Evolutionary conservation across 2,888 invertebrate species (phyloP), one percentile per base, ranked within the genome.

Genomic region (Leucophenga montana): DNA sequence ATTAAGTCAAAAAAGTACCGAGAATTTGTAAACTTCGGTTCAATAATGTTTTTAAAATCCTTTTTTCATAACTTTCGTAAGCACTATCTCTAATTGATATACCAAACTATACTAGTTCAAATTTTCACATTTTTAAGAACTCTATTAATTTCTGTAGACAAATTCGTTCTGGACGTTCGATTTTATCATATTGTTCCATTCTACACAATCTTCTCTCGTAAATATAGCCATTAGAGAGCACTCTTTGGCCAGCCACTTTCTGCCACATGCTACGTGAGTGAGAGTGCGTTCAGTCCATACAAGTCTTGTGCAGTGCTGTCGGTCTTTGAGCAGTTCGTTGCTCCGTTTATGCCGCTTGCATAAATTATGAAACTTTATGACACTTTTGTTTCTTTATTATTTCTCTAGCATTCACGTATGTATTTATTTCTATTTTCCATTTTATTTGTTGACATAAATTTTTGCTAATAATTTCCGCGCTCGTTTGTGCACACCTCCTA

Each of bases 361-460:
- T 82, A 82, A 79, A 84, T 82, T 83, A 84, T 68, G 73, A 71
- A 73, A 65, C 20, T 56, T 64, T 69, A 69, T 69, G 69, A 69
- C 69, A 69, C 54, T 69, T 69, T 69, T 69, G 33, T 62, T 31
- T 16, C 39, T 39, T 39, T 39, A 11, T 39, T 39, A 39, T 71
- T 79, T 77, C 72, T 68, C 73, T 66, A 46, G 31, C 68, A 64
- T 76, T 82, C 4, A 27, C 4, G 27, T 27, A 27, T 27, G 9
- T 39, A 39, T 39, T 39, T 39, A 39, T 11, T 11, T 39, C 8
- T 39, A 39, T 39, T 39, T 39, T 39, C 39, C 39, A 39, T 39
- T 80, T 81, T 75, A 74, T 72, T 56, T 77, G 74, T 79, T 79
- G 80, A 81, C 80, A 84, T 83, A 79, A 71, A 82, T 81, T 80